These are phyloP conservation scores for Potamarius usumacintae DNA, from an alignment of 2,113 vertebrate genomes.

Conservation along the genomic window DNA sequence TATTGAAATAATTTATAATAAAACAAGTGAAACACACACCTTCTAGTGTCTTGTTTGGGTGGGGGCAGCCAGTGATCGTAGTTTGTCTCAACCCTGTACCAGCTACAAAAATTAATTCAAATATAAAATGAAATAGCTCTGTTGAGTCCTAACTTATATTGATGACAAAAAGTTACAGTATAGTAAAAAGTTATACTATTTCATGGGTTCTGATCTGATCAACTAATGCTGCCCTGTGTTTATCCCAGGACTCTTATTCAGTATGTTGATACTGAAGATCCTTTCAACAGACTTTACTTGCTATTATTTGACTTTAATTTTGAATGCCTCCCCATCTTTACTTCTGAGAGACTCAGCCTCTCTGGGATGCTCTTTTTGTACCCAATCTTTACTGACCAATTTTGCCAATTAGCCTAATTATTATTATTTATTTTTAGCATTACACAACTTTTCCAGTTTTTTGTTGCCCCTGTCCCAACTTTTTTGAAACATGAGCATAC, in stretches of 20 bases:
- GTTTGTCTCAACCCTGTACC: constrained; percentile 94
- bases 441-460: too few relatives aligned
- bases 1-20: background rate
- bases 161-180: background rate
- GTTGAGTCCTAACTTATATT: too few relatives aligned
- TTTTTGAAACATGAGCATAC: too few relatives aligned
- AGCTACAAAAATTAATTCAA: constrained; percentile 68
- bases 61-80: constrained; percentile 89
- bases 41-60: constrained; percentile 77
- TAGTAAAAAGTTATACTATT: background rate
- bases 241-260: background rate
- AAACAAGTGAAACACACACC: constrained; percentile 66
- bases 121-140: background rate
- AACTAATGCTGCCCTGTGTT: background rate
- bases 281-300: background rate
- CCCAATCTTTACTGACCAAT: too few relatives aligned
- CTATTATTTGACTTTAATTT: background rate
- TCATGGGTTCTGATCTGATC: background rate
- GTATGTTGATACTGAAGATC: background rate
- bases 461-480: too few relatives aligned
- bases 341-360: too few relatives aligned
- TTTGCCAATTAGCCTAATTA: too few relatives aligned
- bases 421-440: too few relatives aligned
- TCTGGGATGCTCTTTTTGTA: too few relatives aligned
- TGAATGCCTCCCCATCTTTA: too few relatives aligned